Conservation (phyloP, 1,140 invertebrate genomes). For the Scylla paramamosain region DNA sequence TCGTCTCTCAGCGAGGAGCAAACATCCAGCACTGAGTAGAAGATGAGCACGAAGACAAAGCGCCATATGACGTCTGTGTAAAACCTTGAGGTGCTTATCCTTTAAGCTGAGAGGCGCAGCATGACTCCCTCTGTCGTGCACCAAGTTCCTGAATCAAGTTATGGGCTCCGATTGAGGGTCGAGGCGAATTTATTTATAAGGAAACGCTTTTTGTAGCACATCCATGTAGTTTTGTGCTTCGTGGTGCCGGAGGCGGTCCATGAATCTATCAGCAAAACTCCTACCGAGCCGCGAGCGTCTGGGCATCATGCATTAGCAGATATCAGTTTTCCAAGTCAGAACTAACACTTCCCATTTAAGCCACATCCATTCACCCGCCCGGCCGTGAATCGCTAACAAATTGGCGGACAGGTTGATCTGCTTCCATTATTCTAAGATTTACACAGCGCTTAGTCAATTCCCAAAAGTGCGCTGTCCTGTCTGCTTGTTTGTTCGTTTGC, state of each 20-base stretch:
- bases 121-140: too few relatives aligned
- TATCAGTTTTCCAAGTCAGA: background rate
- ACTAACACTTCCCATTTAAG: background rate
- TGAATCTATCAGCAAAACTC: background rate
- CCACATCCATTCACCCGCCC: background rate
- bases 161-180: too few relatives aligned
- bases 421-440: background rate
- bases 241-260: background rate
- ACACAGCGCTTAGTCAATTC: background rate
- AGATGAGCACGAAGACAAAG: too few relatives aligned
- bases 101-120: too few relatives aligned
- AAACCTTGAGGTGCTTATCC: too few relatives aligned
- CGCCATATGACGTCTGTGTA: too few relatives aligned
- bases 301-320: background rate
- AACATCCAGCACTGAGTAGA: too few relatives aligned
- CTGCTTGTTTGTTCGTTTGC: background rate
- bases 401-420: background rate
- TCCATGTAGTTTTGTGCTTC: too few relatives aligned
- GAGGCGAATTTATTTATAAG: too few relatives aligned
- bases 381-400: background rate
- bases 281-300: background rate
- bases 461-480: background rate
- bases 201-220: too few relatives aligned
- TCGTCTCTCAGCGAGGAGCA: too few relatives aligned
- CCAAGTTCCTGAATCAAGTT: too few relatives aligned